Evolutionary conservation across 2,888 invertebrate species (phyloP), one percentile per base, ranked within the genome.

Genomic region (Mechanitis messenoides): DNA sequence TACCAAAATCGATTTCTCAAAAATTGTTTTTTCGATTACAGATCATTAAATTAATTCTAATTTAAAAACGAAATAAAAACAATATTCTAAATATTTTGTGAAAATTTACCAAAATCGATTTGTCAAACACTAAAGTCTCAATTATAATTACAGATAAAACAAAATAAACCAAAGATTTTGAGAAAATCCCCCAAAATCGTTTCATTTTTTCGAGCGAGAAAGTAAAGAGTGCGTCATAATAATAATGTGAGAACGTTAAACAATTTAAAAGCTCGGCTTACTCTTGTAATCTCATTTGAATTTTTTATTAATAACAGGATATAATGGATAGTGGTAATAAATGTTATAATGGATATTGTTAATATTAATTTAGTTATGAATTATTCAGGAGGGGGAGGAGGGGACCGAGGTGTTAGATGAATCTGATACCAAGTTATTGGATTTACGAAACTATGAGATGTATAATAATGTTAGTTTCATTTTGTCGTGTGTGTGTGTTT

Each of bases 341-440:
- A 74, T 72, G 74, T 78, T 75, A 78, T 79, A 78, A 75, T 61
- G 71, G 70, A 78, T 80, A 80, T 81, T 84, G 82, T 81, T 83
- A 83, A 81, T 85, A 86, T 82, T 87, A 87, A 88, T 86, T 85
- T 83, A 71, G 77, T 74, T 76, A 86, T 88, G 85, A 87, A 87
- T 87, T 77, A 87, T 85, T 83, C 81, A 84, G 72, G 66, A 72
- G 73, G 73, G 76, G 79, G 76, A 68, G 69, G 67, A 65, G 66
- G 65, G 65, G 65, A 42, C 38, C 56, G 59, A 63, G 65, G 63
- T 60, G 66, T 64, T 64, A 61, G 56, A 20, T 58, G 45, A 38
- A 53, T 59, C 55, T 12, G 54, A 55, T 59, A 33, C 12, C 28
- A n/a, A 9, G 33, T 50, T 45, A 31, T 42, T 38, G 54, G 20